These are phyloP conservation scores for Alcedo quadribrachys DNA, from an alignment of 2,797 vertebrate species.

Conservation along the genomic window DNA sequence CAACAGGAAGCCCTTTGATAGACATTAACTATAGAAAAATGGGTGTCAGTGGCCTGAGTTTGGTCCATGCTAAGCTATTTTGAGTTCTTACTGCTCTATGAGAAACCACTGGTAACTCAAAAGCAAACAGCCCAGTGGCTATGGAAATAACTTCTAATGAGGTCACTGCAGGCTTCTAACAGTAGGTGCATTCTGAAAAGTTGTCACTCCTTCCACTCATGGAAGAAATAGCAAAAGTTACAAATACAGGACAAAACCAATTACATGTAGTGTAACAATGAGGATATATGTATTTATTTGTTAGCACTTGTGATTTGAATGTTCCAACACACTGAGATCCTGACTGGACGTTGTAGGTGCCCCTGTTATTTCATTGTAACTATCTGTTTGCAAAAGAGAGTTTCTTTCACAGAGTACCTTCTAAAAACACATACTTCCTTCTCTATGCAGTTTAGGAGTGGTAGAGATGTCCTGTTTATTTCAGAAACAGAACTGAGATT, in stretches of 20 bases:
- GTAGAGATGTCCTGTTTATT: background rate
- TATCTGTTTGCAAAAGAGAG: background rate
- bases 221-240: background rate
- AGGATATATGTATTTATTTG: background rate
- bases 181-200: constrained; percentile 47
- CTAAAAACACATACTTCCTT: background rate
- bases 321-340: background rate
- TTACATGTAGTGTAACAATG: background rate
- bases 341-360: background rate
- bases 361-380: background rate
- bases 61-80: constrained; percentile 30
- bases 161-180: constrained; percentile 49
- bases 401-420: background rate
- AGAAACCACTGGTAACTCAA: constrained; percentile 54
- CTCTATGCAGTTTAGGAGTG: background rate
- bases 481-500: background rate
- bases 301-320: background rate
- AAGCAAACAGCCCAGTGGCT: constrained; percentile 61
- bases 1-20: constrained; percentile 3
- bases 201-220: background rate
- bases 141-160: constrained; percentile 43
- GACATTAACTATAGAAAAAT: background rate
- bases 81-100: background rate
- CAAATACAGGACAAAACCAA: background rate
- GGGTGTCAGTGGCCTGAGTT: background rate